A percentile compares a stretch with the other conserved stretches of the same genome.
These are phyloP conservation scores for Dendrolimus kikuchii DNA, from an alignment of 1,140 invertebrate genomes.

Conservation along the genomic window DNA sequence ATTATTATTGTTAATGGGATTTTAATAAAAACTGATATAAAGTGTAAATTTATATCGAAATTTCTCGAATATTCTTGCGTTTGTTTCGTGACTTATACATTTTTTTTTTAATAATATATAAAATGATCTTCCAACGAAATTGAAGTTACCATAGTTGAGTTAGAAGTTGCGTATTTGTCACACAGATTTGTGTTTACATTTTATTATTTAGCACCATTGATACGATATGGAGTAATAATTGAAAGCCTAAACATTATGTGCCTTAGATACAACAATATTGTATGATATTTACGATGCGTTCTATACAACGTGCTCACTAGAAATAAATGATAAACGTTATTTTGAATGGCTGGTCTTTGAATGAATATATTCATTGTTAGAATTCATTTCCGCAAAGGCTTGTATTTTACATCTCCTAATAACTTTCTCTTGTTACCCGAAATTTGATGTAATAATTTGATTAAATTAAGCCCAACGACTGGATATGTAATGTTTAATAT, in stretches of 20 bases:
- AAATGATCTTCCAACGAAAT: conserved; percentile 1
- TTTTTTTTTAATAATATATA: conserved; percentile 1
- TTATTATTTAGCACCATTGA: conserved; percentile 58
- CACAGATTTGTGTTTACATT: conserved; percentile 24
- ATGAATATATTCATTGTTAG: conserved; percentile 50
- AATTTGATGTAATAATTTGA: conserved; percentile 11
- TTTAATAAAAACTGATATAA: too few species aligned
- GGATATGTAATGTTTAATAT: conserved; percentile 4
- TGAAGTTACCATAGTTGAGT: conserved; percentile 20
- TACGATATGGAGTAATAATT: conserved; percentile 65
- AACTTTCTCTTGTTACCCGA: conserved; percentile 17
- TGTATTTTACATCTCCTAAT: conserved; percentile 32
- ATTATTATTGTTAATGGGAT: conserved; percentile 30
- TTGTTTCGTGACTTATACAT: conserved; percentile 3
- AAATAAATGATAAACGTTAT: conserved; percentile 63
- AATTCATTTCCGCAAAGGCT: conserved; percentile 56
- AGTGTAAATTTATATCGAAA: too few species aligned
- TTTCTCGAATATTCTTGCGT: too few species aligned
- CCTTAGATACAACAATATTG: conserved; percentile 72
- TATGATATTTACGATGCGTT: conserved; percentile 69
- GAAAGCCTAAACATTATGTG: conserved; percentile 71
- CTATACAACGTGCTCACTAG: conserved; percentile 71
- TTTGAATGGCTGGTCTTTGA: conserved; percentile 56
- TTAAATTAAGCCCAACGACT: conserved; percentile 18
- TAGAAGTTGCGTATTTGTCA: conserved; percentile 35